A percentile compares a stretch with the other conserved stretches of the same genome.
phyloP scores from a whole-genome alignment of 2,888 invertebrate genomes.

The Caenorhabditis sp. region DNA sequence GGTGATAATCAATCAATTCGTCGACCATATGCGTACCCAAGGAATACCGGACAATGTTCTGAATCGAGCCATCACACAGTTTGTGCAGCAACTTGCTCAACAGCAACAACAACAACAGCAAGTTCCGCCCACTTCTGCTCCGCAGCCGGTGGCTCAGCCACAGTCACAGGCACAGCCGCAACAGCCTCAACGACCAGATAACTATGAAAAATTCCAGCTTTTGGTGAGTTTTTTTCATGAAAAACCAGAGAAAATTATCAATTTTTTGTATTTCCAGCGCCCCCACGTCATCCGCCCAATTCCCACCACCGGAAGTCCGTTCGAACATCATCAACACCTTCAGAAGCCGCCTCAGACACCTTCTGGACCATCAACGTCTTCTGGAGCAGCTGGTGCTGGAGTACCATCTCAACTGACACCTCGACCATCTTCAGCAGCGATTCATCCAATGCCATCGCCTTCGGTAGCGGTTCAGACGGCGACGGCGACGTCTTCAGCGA shows the following conservation, averaged over 20 bases:
- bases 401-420: neutral
- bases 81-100: neutral
- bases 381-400: too few species aligned
- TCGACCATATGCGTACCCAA: too few species aligned
- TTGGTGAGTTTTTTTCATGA: neutral
- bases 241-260: too few species aligned
- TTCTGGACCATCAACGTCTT: neutral
- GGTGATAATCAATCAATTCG: too few species aligned
- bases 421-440: conserved; percentile 9
- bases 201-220: conserved; percentile 35
- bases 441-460: too few species aligned
- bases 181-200: conserved; percentile 1
- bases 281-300: conserved; percentile 17
- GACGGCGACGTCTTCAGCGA: conserved; percentile 1
- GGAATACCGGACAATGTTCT: too few species aligned
- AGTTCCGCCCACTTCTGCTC: neutral
- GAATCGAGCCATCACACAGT: too few species aligned
- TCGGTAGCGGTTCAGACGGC: conserved; percentile 32
- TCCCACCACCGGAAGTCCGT: conserved; percentile 11
- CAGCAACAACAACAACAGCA: neutral
- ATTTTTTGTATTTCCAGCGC: conserved; percentile 2
- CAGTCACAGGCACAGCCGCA: neutral
- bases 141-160: neutral
- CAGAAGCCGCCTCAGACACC: neutral
- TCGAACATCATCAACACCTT: neutral